Evolutionary conservation across 2,797 vertebrate species (phyloP).

Genomic region (Cossypha dichroa): DNA sequence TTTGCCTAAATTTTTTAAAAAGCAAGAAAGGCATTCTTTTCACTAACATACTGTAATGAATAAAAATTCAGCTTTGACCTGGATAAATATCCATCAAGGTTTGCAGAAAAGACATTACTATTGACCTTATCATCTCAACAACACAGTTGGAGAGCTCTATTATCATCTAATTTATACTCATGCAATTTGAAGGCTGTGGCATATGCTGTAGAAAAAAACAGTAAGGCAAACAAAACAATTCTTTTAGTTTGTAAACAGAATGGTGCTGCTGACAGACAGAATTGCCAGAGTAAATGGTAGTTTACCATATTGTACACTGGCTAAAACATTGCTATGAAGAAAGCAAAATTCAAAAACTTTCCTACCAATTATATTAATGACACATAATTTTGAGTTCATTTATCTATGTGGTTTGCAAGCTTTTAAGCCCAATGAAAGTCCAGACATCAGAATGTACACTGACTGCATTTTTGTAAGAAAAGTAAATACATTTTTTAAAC

Average conservation of each 20-base stretch:
- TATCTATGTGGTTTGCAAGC: slow-evolving; percentile 13
- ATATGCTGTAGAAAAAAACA: not conserved
- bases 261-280: not conserved
- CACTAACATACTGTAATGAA: not conserved
- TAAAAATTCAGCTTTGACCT: slow-evolving; percentile 26
- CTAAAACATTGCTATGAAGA: not conserved
- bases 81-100: slow-evolving; percentile 26
- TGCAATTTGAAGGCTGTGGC: not conserved
- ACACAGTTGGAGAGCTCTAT: not conserved
- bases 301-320: not conserved
- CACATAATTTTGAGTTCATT: slow-evolving; percentile 31
- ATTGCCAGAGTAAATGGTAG: not conserved
- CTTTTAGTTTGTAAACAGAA: slow-evolving; percentile 35
- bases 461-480: not conserved
- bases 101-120: not conserved
- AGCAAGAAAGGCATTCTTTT: not conserved
- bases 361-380: slow-evolving; percentile 12
- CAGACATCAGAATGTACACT: not conserved
- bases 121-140: slow-evolving; percentile 44
- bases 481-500: not conserved
- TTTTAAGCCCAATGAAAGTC: not conserved
- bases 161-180: not conserved
- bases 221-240: not conserved
- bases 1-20: not conserved
- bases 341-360: not conserved